These are phyloP conservation scores for Ecdyonurus torrentis DNA, from an alignment of 2,888 invertebrate genomes.

Conservation along the genomic window DNA sequence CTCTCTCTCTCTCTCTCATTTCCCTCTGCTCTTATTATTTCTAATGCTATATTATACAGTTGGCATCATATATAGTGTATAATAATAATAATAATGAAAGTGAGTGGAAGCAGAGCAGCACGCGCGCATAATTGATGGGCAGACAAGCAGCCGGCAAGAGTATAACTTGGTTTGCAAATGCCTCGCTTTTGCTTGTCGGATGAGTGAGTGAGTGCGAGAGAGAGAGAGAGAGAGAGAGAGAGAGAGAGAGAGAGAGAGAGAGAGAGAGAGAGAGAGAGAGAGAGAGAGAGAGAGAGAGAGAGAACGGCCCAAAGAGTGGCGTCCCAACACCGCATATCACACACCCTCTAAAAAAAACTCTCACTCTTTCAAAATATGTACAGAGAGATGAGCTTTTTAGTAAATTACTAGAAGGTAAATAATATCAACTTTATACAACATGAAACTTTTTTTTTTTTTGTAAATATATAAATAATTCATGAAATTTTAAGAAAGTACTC, in stretches of 20 bases:
- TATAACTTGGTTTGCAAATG: not conserved
- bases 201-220: too few species aligned
- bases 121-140: not conserved
- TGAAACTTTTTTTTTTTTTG: not conserved
- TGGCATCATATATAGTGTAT: not conserved
- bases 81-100: not conserved
- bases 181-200: not conserved
- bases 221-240: too few species aligned
- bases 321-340: not conserved
- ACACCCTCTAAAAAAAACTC: too few species aligned
- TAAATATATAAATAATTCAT: not conserved
- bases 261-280: too few species aligned
- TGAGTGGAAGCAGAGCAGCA: not conserved
- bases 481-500: not conserved
- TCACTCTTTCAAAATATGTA: too few species aligned
- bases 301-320: too few species aligned
- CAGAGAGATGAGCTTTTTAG: not conserved
- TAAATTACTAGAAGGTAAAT: not conserved
- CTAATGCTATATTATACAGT: too few species aligned
- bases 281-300: too few species aligned
- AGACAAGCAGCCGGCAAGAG: not conserved
- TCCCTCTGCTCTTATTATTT: too few species aligned
- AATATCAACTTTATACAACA: not conserved
- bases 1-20: conserved; percentile 1
- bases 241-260: too few species aligned